Evolutionary conservation across 2,888 invertebrate species (phyloP).

Genomic region (Penaeus monodon): DNA sequence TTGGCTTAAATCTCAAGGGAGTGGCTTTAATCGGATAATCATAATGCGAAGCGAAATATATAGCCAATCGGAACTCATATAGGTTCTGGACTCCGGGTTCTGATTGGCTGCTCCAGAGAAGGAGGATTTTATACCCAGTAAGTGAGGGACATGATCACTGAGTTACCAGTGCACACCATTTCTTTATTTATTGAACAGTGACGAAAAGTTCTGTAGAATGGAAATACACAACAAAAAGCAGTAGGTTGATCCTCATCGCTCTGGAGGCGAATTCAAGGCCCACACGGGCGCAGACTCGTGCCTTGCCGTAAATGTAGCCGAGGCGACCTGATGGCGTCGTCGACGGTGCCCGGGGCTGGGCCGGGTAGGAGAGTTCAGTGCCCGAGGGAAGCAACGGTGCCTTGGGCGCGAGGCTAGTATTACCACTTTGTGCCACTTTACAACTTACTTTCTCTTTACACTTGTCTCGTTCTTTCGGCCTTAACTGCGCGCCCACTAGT

Average conservation of each 20-base stretch:
- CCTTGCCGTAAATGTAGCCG: not conserved
- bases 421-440: slow-evolving; percentile 27
- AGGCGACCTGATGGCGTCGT: not conserved
- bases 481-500: not conserved
- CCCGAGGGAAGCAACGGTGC: slow-evolving; percentile 43
- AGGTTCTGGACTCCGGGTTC: not conserved
- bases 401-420: slow-evolving; percentile 23
- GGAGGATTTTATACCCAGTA: slow-evolving; percentile 8
- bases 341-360: slow-evolving; percentile 9
- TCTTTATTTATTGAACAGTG: not conserved
- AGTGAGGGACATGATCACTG: slow-evolving; percentile 35
- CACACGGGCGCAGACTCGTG: not conserved
- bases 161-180: not conserved
- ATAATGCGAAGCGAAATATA: not conserved
- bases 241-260: not conserved
- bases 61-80: slow-evolving; percentile 18
- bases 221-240: too few relatives aligned
- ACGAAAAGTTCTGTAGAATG: not conserved
- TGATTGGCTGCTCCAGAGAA: slow-evolving; percentile 10
- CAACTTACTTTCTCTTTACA: slow-evolving; percentile 10
- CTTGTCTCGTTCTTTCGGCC: not conserved
- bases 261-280: not conserved
- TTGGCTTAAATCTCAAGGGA: not conserved
- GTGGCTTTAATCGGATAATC: not conserved
- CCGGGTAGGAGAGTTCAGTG: slow-evolving; percentile 36